These are phyloP conservation scores for Okamejei kenojei DNA, from an alignment of 2,797 vertebrate genomes.

Conservation along the genomic window DNA sequence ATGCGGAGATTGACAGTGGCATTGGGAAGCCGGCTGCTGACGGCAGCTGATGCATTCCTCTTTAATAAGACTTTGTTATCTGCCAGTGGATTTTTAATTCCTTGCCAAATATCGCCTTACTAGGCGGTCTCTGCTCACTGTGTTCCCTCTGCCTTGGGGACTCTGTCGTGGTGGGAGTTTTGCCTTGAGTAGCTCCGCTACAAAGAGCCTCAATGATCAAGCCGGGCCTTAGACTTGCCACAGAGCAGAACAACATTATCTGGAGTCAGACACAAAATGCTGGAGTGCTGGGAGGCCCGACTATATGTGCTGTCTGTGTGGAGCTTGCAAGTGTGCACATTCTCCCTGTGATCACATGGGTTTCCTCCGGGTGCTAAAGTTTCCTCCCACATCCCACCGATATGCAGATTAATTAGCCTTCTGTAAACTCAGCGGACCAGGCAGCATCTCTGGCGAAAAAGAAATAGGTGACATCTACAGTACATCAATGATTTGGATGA, in stretches of 20 bases:
- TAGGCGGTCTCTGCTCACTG: background rate
- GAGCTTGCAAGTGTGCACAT: too few relatives aligned
- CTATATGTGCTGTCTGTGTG: too few relatives aligned
- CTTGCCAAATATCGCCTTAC: background rate
- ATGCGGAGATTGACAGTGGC: background rate
- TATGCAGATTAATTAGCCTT: too few relatives aligned
- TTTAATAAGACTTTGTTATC: background rate
- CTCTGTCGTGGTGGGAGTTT: background rate
- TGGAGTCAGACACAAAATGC: background rate
- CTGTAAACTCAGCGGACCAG: too few relatives aligned
- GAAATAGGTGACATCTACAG: too few relatives aligned
- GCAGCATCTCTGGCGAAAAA: too few relatives aligned
- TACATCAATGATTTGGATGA: too few relatives aligned
- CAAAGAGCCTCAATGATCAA: background rate
- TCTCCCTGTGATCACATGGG: too few relatives aligned
- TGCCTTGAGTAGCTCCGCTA: background rate
- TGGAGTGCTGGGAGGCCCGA: too few relatives aligned
- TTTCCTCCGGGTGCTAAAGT: too few relatives aligned
- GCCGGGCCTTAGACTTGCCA: background rate
- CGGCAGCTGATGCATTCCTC: slow-evolving; percentile 21
- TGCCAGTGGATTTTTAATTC: slow-evolving; percentile 1
- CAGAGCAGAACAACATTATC: background rate
- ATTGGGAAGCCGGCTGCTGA: background rate
- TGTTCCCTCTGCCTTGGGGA: too few relatives aligned
- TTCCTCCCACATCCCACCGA: too few relatives aligned